These are phyloP conservation scores for Microvelia longipes DNA, from an alignment of 1,140 invertebrate genomes.

Conservation along the genomic window DNA sequence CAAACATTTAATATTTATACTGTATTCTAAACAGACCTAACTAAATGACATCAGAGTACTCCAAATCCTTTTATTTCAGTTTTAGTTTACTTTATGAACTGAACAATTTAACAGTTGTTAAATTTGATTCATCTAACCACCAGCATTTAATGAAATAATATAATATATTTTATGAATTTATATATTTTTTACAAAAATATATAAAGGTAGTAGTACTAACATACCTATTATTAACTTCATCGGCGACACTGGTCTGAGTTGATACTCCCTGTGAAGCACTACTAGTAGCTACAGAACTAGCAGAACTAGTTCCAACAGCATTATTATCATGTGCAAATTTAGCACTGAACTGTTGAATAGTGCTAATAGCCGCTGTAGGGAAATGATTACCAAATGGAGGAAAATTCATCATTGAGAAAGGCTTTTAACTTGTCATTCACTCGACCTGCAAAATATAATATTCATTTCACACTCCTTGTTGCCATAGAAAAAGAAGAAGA, in stretches of 20 bases:
- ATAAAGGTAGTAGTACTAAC: no score
- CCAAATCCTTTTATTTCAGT: no score
- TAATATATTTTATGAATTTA: no score
- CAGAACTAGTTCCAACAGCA: constrained; percentile 35
- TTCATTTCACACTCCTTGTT: no score
- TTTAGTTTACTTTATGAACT: no score
- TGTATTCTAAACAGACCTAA: no score
- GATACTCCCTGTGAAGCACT: constrained; percentile 5
- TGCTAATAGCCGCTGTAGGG: constrained; percentile 28
- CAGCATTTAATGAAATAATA: no score
- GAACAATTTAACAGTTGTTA: no score
- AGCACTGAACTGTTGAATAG: constrained; percentile 44
- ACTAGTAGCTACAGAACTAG: constrained; percentile 31
- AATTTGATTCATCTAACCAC: no score
- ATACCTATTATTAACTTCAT: constrained; percentile 6
- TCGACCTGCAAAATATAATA: neutral
- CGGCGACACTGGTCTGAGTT: constrained; percentile 10
- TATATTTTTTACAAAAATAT: no score
- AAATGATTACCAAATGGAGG: constrained; percentile 48
- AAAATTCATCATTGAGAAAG: constrained; percentile 46
- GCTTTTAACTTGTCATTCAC: neutral
- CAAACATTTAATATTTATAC: neutral
- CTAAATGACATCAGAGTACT: no score
- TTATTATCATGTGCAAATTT: constrained; percentile 47
- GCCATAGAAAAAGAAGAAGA: no score